phyloP scores from a whole-genome alignment of 2,888 invertebrate species.

The Smittia sp. region DNA sequence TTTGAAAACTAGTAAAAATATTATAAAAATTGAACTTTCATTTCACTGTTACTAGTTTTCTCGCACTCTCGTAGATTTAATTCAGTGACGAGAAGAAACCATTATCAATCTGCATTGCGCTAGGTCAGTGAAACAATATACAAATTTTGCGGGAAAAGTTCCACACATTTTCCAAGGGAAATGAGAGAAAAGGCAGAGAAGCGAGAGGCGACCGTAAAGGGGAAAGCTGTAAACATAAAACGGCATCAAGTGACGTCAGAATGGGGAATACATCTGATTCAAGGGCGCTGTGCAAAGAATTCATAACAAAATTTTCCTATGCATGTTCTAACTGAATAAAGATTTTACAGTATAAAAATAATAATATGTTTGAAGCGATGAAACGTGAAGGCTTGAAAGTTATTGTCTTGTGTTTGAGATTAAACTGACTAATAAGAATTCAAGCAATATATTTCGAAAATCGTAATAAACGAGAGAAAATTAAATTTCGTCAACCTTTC shows the following conservation, averaged over 20 bases:
- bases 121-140: conserved; percentile 37
- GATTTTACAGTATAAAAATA: too few relatives aligned
- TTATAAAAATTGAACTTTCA: too few relatives aligned
- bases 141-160: conserved; percentile 20
- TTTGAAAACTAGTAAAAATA: too few relatives aligned
- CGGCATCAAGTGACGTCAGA: conserved; percentile 10
- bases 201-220: conserved; percentile 2
- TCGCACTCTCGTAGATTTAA: too few relatives aligned
- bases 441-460: neutral
- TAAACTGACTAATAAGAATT: too few relatives aligned
- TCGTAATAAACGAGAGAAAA: conserved; percentile 5
- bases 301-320: neutral
- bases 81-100: conserved; percentile 21
- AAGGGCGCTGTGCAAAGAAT: neutral
- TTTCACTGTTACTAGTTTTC: neutral
- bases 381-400: too few relatives aligned
- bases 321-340: neutral
- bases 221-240: neutral
- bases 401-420: too few relatives aligned
- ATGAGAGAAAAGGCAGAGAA: neutral
- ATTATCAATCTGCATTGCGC: conserved; percentile 35
- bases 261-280: conserved; percentile 3
- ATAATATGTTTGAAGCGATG: too few relatives aligned
- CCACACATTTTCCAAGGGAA: conserved; percentile 22
- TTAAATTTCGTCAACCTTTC: conserved; percentile 16